Evolutionary conservation across 2,888 invertebrate genomes (phyloP).

Genomic region (Rhopalosiphum nymphaeae): DNA sequence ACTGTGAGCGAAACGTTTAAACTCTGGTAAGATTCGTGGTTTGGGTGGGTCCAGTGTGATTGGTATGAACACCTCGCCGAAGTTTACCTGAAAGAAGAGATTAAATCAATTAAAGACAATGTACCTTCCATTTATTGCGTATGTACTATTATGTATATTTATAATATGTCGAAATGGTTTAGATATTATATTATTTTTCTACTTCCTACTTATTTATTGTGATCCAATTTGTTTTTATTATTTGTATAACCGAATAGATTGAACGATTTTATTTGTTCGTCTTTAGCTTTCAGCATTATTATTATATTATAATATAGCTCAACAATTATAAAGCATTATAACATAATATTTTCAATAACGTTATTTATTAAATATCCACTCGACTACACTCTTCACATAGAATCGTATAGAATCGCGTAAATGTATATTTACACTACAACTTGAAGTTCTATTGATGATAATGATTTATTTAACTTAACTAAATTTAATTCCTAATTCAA

Average conservation of each 20-base stretch:
- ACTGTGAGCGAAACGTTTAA: conserved; percentile 88
- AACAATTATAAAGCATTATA: background rate
- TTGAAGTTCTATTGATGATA: background rate
- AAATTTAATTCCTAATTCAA: background rate
- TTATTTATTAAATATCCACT: background rate
- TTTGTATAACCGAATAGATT: background rate
- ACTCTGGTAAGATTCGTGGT: conserved; percentile 85
- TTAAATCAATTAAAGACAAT: background rate
- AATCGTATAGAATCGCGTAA: background rate
- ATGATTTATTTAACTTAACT: background rate
- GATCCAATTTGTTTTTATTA: background rate
- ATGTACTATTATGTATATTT: background rate
- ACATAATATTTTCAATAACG: background rate
- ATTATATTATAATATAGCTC: background rate
- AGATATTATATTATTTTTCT: background rate
- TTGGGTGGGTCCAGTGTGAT: conserved; percentile 83
- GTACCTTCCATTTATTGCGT: background rate
- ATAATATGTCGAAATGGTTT: background rate
- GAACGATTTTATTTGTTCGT: background rate
- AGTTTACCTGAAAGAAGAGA: conserved; percentile 79
- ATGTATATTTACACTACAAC: background rate
- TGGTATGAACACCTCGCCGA: conserved; percentile 88
- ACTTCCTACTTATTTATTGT: background rate
- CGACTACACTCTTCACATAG: background rate
- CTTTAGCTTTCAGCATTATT: background rate